Conservation (phyloP, 2,797 vertebrate genomes). For the Naso thynnoides region DNA sequence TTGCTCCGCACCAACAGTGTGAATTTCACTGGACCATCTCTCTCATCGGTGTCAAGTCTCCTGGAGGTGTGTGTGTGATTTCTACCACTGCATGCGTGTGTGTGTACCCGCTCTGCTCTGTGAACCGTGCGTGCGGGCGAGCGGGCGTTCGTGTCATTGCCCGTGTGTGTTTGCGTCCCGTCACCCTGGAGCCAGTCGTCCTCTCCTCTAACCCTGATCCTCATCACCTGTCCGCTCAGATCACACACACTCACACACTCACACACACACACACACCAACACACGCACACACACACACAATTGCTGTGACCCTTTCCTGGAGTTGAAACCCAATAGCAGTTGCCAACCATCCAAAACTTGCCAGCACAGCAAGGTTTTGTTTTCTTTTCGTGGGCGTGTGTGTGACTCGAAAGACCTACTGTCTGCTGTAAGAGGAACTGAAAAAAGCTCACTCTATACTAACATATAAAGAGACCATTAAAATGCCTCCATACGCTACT, state of each 20-base stretch:
- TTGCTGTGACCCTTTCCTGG: constrained; percentile 70
- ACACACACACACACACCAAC: constrained; percentile 35
- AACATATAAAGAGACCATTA: constrained; percentile 17
- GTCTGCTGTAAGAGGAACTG: constrained; percentile 43
- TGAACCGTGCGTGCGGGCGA: constrained; percentile 35
- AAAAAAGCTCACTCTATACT: constrained; percentile 11
- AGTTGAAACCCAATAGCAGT: constrained; percentile 71
- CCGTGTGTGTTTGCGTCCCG: constrained; percentile 49
- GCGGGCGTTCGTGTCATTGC: constrained; percentile 31
- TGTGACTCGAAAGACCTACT: constrained; percentile 44
- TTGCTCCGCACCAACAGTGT: constrained; percentile 37
- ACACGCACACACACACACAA: constrained; percentile 53
- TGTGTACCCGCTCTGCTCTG: constrained; percentile 14
- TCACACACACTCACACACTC: constrained; percentile 59
- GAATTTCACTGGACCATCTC: constrained; percentile 50
- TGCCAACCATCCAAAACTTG: constrained; percentile 70
- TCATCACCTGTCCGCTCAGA: constrained; percentile 84
- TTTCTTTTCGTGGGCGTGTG: constrained; percentile 49
- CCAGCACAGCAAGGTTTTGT: constrained; percentile 70
- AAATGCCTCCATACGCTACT: constrained; percentile 32
- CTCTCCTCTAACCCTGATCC: constrained; percentile 77
- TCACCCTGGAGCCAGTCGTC: constrained; percentile 76
- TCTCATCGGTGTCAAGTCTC: constrained; percentile 56
- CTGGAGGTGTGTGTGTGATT: constrained; percentile 42
- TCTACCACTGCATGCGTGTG: neutral